A percentile compares a stretch with the other conserved stretches of the same genome.
Conservation (phyloP, 2,113 vertebrate species). For the Cynopterus brachyotis region DNA sequence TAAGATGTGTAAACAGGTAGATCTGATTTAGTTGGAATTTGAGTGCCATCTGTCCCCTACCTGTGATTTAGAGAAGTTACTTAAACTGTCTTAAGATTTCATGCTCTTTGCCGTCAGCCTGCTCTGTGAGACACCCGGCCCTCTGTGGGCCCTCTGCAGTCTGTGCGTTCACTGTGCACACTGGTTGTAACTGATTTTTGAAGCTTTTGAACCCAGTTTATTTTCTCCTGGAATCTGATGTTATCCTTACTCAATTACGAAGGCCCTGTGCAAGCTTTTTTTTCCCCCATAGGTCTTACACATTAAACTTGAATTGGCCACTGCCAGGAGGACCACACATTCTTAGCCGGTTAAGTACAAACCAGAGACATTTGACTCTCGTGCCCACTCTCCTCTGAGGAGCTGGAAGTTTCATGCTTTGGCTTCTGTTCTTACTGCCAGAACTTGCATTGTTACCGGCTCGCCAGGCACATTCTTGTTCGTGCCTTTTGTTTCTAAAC, state of each 20-base stretch:
- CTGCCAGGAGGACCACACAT: not conserved
- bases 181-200: not conserved
- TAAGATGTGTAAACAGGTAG: not conserved
- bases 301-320: not conserved
- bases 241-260: not conserved
- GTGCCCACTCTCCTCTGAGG: not conserved
- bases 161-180: not conserved
- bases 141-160: not conserved
- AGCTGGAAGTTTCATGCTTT: not conserved
- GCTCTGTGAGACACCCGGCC: not conserved
- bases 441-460: slow-evolving; percentile 28
- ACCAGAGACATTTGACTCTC: not conserved
- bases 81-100: not conserved
- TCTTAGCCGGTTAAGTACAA: not conserved
- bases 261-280: not conserved
- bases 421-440: not conserved
- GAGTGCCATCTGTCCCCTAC: not conserved
- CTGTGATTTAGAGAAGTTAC: not conserved
- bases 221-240: not conserved
- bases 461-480: slow-evolving; percentile 11
- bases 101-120: not conserved
- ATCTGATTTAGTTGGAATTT: not conserved
- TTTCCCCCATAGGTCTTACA: not conserved
- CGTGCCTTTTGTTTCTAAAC: slow-evolving; percentile 60
- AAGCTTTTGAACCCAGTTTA: not conserved